Conservation (phyloP, 2,113 vertebrate genomes). For the Carollia perspicillata region DNA sequence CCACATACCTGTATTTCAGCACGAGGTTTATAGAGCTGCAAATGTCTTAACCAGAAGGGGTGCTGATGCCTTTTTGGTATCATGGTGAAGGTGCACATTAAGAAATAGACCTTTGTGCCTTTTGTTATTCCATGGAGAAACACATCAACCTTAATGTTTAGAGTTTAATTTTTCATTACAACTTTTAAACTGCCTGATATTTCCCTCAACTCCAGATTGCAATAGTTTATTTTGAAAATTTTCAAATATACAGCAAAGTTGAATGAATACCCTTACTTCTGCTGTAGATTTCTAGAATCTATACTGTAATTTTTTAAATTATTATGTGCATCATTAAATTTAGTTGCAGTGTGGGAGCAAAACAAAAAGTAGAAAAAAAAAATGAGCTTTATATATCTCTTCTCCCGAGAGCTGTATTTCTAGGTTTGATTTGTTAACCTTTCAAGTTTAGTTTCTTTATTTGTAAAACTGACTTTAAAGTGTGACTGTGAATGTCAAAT, state of each 20-base stretch:
- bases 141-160: background rate
- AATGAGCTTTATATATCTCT: background rate
- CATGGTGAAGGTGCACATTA: background rate
- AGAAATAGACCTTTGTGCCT: background rate
- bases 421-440: background rate
- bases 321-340: background rate
- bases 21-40: background rate
- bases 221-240: constrained; percentile 1
- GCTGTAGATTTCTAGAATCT: background rate
- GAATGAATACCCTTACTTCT: background rate
- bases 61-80: background rate
- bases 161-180: background rate
- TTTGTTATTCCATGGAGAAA: background rate
- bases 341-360: background rate
- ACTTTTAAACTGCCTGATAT: background rate
- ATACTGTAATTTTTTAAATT: background rate
- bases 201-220: background rate
- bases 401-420: background rate
- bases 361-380: background rate
- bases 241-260: background rate
- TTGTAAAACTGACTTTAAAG: background rate
- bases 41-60: background rate
- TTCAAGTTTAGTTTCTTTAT: background rate
- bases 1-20: background rate
- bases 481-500: background rate